Base-by-base conservation (phyloP, 2,113 vertebrate genomes). In the Chlorodrepanis virens region DNA sequence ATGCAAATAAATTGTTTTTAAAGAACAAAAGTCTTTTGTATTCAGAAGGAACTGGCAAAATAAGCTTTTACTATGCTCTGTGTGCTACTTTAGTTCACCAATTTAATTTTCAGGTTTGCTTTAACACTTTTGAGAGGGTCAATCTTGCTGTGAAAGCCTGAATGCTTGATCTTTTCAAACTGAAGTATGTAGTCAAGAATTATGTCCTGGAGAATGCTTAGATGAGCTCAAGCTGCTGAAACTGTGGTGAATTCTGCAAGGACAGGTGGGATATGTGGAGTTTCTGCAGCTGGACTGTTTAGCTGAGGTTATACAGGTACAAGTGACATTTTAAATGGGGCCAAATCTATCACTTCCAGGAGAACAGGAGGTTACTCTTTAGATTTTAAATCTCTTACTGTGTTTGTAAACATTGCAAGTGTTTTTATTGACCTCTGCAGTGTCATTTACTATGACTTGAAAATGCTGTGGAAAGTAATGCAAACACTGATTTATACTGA, bases 201-300 rank as follows among this genome's bases (percentile, higher is more conserved):
- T 40, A 10, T 2, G 21, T 70, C 78, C 42, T 50, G n/a, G 23
- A 81, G 28, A 57, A 61, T 16, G 23, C 21, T 44, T 53, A 10
- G 25, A 12, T 35, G 61, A 87, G 35, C 12, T 76, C 1, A 16
- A 29, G 24, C 11, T 40, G 57, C 74, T 79, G 6, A 1, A 78
- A 52, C 7, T 8, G 2, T 25, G 42, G 10, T 37, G 24, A 85
- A 13, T 11, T 76, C n/a, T 72, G 53, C 27, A n/a, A 23, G 28
- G 25, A 4, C 6, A n/a, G n/a, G 44, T 44, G 37, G 53, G 53
- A 31, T 5, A 1, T 7, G 10, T 0, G 24, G 44, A 33, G 17
- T 23, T 85, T 42, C 65, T 94, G 61, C 37, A 63, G 39, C 14
- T 40, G 59, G 64, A 3, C 29, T 6, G 1, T 16, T 49, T 7